phyloP scores from a whole-genome alignment of 2,888 invertebrate genomes.

The Opisthograptis luteolata region DNA sequence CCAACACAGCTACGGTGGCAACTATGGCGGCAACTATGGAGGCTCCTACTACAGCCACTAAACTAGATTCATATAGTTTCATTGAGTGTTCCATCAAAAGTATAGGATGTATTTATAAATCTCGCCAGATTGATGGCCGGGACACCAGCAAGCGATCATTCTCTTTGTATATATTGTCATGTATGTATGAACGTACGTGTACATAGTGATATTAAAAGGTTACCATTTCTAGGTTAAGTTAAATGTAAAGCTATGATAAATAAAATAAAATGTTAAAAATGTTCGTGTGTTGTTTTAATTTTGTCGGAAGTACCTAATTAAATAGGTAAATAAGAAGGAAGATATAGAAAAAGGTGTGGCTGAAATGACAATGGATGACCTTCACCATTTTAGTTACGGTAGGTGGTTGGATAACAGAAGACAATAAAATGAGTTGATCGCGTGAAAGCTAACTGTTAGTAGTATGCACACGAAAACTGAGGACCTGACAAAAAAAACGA shows the following conservation, averaged over 20 bases:
- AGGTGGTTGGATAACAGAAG: slow-evolving; percentile 45
- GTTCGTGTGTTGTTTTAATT: slow-evolving; percentile 50
- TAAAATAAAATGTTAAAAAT: slow-evolving; percentile 61
- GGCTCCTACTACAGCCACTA: slow-evolving; percentile 69
- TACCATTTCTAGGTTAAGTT: slow-evolving; percentile 78
- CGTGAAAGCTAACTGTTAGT: slow-evolving; percentile 22
- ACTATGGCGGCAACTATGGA: slow-evolving; percentile 53
- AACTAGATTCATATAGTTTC: slow-evolving; percentile 59
- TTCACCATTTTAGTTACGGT: slow-evolving; percentile 47
- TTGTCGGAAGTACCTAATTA: slow-evolving; percentile 41
- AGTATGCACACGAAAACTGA: slow-evolving; percentile 10
- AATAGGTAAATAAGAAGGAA: slow-evolving; percentile 53
- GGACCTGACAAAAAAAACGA: slow-evolving; percentile 15
- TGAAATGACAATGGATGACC: slow-evolving; percentile 61
- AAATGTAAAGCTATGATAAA: slow-evolving; percentile 66
- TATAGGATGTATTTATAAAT: slow-evolving; percentile 61
- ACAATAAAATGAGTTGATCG: slow-evolving; percentile 38
- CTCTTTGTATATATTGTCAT: slow-evolving; percentile 76
- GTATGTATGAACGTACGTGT: slow-evolving; percentile 75
- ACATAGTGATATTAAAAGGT: slow-evolving; percentile 79
- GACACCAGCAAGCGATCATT: slow-evolving; percentile 71
- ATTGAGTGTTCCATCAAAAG: slow-evolving; percentile 57
- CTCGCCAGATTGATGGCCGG: slow-evolving; percentile 71
- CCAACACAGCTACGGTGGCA: slow-evolving; percentile 56
- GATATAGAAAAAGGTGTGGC: slow-evolving; percentile 45